phyloP scores from a whole-genome alignment of 2,797 vertebrate species.

The Calcarius lapponicus region DNA sequence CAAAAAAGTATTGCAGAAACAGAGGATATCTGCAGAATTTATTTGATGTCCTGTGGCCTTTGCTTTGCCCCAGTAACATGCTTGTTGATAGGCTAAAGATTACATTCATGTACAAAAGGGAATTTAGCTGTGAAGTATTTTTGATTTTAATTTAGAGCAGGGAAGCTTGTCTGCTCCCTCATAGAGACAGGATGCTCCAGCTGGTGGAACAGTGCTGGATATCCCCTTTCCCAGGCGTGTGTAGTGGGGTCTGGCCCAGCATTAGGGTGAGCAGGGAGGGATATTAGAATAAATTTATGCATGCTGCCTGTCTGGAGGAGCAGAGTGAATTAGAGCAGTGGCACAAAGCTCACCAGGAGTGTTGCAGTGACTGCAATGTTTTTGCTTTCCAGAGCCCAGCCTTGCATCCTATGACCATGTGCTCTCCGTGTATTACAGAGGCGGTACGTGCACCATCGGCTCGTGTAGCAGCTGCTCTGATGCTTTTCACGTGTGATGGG shows the following conservation, averaged over 20 bases:
- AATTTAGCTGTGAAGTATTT: neutral
- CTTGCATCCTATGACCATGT: slow-evolving; percentile 86
- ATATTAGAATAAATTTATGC: neutral
- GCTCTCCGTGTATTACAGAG: slow-evolving; percentile 78
- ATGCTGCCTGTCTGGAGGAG: neutral
- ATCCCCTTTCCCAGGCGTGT: accelerated
- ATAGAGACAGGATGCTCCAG: neutral
- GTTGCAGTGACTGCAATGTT: neutral
- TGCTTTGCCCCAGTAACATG: neutral
- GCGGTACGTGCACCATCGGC: slow-evolving; percentile 73
- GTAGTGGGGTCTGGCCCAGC: neutral
- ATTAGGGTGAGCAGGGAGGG: accelerated
- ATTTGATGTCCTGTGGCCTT: neutral
- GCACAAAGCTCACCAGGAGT: neutral
- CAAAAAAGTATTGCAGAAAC: neutral
- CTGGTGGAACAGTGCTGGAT: neutral
- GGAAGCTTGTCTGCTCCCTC: neutral
- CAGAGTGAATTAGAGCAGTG: neutral
- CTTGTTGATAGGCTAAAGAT: neutral
- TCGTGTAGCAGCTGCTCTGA: neutral
- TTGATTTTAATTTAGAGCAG: neutral
- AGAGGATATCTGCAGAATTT: too few relatives aligned
- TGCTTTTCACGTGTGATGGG: neutral
- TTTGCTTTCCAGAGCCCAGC: slow-evolving; percentile 83
- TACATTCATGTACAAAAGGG: neutral